These are phyloP conservation scores for Typhlichthys subterraneus DNA, from an alignment of 2,797 vertebrate genomes.

Conservation along the genomic window DNA sequence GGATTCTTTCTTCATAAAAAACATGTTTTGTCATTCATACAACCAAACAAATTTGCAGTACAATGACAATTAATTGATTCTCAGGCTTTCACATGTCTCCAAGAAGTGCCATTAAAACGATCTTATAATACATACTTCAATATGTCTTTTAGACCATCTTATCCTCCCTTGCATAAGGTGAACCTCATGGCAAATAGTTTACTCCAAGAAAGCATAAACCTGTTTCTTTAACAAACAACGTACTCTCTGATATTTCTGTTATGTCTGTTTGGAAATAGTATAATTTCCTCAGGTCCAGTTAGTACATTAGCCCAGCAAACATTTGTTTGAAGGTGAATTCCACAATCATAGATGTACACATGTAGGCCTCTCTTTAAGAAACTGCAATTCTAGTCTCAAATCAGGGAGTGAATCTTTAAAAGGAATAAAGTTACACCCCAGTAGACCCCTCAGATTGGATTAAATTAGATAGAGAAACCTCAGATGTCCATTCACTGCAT, in stretches of 20 bases:
- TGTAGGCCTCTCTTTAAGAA: too few relatives aligned
- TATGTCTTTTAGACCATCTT: background rate
- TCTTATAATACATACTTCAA: constrained; percentile 53
- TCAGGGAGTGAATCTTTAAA: too few relatives aligned
- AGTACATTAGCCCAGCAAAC: too few relatives aligned
- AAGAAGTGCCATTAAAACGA: constrained; percentile 46
- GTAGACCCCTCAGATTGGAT: too few relatives aligned
- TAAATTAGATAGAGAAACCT: too few relatives aligned
- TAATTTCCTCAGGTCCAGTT: background rate
- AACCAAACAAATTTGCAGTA: constrained; percentile 12
- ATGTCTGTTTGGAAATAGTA: background rate
- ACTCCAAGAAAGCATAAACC: too few relatives aligned
- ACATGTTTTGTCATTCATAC: background rate
- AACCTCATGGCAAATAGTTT: constrained; percentile 5
- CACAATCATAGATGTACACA: too few relatives aligned
- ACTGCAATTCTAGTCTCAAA: too few relatives aligned
- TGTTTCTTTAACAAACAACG: background rate
- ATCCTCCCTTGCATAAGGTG: constrained; percentile 6
- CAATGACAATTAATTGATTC: constrained; percentile 63
- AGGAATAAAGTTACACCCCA: too few relatives aligned
- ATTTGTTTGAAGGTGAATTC: background rate
- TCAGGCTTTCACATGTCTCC: constrained; percentile 53
- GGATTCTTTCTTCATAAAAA: constrained; percentile 3
- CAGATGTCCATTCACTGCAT: too few relatives aligned
- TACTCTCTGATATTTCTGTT: background rate